Conservation (phyloP, 2,113 vertebrate genomes). For the Thalassoma bifasciatum region DNA sequence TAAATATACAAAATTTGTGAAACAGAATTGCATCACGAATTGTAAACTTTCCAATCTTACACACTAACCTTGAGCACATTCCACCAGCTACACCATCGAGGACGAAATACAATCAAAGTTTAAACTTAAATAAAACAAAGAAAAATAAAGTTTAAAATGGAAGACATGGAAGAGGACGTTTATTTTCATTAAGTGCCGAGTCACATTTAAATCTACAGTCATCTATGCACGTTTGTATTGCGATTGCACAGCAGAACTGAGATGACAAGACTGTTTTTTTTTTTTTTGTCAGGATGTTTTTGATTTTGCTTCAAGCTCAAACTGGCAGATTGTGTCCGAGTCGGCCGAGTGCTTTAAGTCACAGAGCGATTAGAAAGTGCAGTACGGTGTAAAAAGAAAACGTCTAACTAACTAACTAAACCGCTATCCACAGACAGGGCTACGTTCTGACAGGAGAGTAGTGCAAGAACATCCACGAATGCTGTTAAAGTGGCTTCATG, state of each 20-base stretch:
- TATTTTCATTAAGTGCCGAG: conserved; percentile 46
- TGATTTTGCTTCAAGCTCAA: conserved; percentile 50
- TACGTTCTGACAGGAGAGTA: conserved; percentile 59
- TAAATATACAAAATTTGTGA: conserved; percentile 85
- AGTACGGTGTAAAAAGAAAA: conserved; percentile 52
- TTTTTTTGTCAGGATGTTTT: conserved; percentile 22
- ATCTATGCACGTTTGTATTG: conserved; percentile 44
- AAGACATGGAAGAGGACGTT: conserved; percentile 70
- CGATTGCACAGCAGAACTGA: conserved; percentile 37
- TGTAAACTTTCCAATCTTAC: conserved; percentile 83
- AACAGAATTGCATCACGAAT: conserved; percentile 83
- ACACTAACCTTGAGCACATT: conserved; percentile 70
- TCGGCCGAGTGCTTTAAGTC: conserved; percentile 56
- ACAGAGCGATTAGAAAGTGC: conserved; percentile 70
- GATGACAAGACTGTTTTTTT: conserved; percentile 24
- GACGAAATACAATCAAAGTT: conserved; percentile 67
- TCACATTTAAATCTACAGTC: conserved; percentile 51
- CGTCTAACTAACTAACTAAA: conserved; percentile 65
- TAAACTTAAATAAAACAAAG: conserved; percentile 58
- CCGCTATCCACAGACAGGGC: conserved; percentile 58
- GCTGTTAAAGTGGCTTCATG: conserved; percentile 73
- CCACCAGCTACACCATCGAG: conserved; percentile 64
- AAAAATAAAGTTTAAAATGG: conserved; percentile 60
- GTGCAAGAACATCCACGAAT: conserved; percentile 76
- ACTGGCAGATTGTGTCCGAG: conserved; percentile 44